These are phyloP conservation scores for Propithecus deckenii DNA, from an alignment of 2,797 vertebrate genomes.

Conservation along the genomic window DNA sequence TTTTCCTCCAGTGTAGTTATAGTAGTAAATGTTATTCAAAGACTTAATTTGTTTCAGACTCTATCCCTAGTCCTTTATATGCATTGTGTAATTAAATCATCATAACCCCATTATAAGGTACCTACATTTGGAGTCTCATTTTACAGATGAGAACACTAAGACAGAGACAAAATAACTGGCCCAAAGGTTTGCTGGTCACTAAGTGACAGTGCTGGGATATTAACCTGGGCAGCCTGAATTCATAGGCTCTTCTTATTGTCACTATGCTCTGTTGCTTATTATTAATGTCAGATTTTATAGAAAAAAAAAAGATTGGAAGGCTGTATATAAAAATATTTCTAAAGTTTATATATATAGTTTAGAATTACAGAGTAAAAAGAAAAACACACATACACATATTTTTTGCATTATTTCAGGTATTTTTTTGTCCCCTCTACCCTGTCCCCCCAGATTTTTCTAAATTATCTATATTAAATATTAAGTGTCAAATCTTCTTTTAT, in stretches of 20 bases:
- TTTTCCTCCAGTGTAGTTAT: not conserved
- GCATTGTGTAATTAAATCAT: not conserved
- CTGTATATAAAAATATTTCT: not conserved
- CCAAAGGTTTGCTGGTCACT: not conserved
- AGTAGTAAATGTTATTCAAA: not conserved
- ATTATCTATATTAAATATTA: not conserved
- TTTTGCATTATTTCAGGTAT: not conserved
- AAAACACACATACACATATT: not conserved
- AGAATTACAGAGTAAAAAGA: not conserved
- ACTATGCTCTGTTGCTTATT: not conserved
- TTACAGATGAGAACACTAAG: not conserved
- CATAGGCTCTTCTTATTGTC: not conserved
- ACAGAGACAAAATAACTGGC: not conserved
- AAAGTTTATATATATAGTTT: not conserved
- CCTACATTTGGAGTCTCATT: not conserved
- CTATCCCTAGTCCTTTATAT: not conserved
- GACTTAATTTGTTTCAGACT: not conserved
- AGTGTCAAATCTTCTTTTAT: not conserved
- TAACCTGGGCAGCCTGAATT: not conserved
- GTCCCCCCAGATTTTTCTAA: not conserved
- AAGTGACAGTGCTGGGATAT: not conserved
- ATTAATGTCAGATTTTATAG: not conserved
- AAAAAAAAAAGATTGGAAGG: not conserved
- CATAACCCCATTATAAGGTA: not conserved
- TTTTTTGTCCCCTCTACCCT: too few species aligned